Percentiles rank a stretch among this genome's conserved stretches.
These are phyloP conservation scores for Lophura swinhoii DNA, from an alignment of 2,797 vertebrate species.

Conservation along the genomic window DNA sequence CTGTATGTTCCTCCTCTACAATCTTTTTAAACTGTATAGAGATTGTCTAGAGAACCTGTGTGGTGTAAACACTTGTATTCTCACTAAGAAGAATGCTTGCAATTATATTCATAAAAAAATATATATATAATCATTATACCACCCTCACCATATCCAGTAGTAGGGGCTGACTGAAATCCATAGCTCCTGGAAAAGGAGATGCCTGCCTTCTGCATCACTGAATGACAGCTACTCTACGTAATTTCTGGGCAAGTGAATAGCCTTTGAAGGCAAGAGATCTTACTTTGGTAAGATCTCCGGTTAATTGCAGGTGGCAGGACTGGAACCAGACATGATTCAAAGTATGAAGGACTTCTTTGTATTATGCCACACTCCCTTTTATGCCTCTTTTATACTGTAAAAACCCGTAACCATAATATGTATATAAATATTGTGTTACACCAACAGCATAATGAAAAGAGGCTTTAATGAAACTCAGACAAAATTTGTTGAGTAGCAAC, in stretches of 20 bases:
- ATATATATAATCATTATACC: neutral
- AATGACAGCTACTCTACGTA: neutral
- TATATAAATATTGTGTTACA: neutral
- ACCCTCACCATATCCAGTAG: neutral
- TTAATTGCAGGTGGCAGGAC: neutral
- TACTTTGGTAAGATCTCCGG: neutral
- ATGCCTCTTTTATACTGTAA: neutral
- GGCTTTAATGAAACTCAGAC: neutral
- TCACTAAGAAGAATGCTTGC: neutral
- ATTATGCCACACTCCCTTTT: neutral
- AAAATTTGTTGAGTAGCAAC: neutral
- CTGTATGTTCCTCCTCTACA: neutral
- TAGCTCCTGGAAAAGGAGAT: neutral
- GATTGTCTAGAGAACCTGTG: fast-evolving
- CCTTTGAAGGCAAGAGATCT: neutral
- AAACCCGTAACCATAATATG: neutral
- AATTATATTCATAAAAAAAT: neutral
- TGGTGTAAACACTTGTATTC: neutral
- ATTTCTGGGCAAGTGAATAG: neutral
- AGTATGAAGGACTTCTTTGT: neutral
- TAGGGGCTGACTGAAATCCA: neutral
- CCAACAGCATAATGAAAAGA: neutral
- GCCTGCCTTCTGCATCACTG: neutral
- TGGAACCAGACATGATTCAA: neutral
- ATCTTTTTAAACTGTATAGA: neutral